Conservation (phyloP, 2,888 invertebrate genomes). For the Galerucella nymphaeae region DNA sequence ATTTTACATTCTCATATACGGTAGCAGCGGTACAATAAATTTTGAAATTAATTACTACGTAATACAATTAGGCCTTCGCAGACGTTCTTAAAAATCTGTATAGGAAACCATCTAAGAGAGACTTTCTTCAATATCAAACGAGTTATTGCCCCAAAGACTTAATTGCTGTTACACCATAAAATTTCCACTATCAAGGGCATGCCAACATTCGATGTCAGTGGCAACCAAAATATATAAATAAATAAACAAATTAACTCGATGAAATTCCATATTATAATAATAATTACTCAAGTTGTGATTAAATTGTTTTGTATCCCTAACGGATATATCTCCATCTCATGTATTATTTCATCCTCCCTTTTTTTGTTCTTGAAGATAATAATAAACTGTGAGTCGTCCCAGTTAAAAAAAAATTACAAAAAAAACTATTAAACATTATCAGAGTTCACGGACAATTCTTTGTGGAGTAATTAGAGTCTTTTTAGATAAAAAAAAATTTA, state of each 20-base stretch:
- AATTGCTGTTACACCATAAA: slow-evolving; percentile 11
- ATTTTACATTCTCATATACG: not conserved
- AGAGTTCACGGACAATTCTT: not conserved
- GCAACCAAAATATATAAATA: slow-evolving; percentile 5
- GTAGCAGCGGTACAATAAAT: not conserved
- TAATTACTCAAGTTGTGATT: too few species aligned
- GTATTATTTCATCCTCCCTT: too few species aligned
- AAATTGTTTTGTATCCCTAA: too few species aligned
- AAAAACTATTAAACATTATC: not conserved
- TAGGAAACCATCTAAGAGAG: slow-evolving; percentile 6
- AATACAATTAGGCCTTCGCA: not conserved
- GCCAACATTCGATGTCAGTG: slow-evolving; percentile 8
- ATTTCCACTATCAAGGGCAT: slow-evolving; percentile 19
- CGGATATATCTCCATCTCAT: too few species aligned
- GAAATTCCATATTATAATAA: too few species aligned
- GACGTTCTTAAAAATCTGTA: slow-evolving; percentile 1
- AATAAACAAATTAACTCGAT: too few species aligned
- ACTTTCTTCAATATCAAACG: slow-evolving; percentile 16
- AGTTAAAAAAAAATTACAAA: not conserved
- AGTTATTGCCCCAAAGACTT: slow-evolving; percentile 19
- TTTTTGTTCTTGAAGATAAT: not conserved
- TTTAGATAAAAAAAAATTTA: not conserved
- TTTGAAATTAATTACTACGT: not conserved
- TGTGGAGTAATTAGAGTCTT: slow-evolving; percentile 1
- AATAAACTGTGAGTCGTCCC: not conserved